Evolutionary conservation across 2,888 invertebrate species (phyloP).

Genomic region (Didymodactylos carnosus): DNA sequence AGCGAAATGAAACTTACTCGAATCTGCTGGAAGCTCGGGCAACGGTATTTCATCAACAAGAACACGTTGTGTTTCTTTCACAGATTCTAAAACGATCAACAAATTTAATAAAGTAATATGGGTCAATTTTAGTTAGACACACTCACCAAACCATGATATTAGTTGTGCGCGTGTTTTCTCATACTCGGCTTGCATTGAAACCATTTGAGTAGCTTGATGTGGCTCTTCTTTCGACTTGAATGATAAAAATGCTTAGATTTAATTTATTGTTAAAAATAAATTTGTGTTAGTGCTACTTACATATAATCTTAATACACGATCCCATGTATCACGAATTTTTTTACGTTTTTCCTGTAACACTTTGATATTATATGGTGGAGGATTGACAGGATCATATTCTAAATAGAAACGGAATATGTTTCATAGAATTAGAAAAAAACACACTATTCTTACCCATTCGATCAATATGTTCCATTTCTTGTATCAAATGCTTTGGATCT

Average conservation of each 20-base stretch:
- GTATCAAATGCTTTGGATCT: conserved; percentile 47
- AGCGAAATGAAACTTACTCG: too few relatives aligned
- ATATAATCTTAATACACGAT: background rate
- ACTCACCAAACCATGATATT: too few relatives aligned
- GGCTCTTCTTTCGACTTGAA: too few relatives aligned
- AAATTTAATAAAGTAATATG: too few relatives aligned
- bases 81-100: too few relatives aligned
- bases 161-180: background rate
- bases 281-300: too few relatives aligned
- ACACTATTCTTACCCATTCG: too few relatives aligned
- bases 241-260: too few relatives aligned
- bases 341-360: conserved; percentile 85
- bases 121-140: too few relatives aligned
- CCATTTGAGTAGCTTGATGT: background rate
- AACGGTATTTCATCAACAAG: background rate
- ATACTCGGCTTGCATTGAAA: background rate
- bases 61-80: background rate
- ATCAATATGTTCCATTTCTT: conserved; percentile 57
- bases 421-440: too few relatives aligned
- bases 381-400: conserved; percentile 79
- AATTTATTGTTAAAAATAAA: too few relatives aligned
- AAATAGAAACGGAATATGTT: too few relatives aligned
- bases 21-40: background rate
- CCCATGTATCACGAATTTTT: conserved; percentile 66
- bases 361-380: conserved; percentile 83